Conservation (phyloP, 2,797 vertebrate genomes). For the Hemibagrus guttatus region DNA sequence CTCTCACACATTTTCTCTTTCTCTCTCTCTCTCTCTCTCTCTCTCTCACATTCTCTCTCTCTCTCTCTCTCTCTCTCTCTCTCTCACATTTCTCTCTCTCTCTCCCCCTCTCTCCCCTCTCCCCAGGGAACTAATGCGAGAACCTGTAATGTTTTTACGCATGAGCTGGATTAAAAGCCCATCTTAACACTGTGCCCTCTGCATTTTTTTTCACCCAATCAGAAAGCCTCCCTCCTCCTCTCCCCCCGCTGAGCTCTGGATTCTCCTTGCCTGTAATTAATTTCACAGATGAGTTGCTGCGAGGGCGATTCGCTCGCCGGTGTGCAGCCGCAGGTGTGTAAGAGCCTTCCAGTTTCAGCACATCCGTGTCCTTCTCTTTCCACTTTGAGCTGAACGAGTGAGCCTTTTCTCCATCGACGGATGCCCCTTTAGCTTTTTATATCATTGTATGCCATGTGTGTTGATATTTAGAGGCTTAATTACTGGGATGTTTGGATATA, state of each 20-base stretch:
- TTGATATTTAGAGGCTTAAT: background rate
- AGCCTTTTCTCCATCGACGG: background rate
- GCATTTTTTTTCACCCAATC: constrained; percentile 28
- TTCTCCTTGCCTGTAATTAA: constrained; percentile 45
- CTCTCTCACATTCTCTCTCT: too few relatives aligned
- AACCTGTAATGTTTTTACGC: constrained; percentile 50
- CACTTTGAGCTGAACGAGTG: background rate
- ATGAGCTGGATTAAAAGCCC: constrained; percentile 45
- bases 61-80: too few relatives aligned
- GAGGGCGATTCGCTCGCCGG: constrained; percentile 17
- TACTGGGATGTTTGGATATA: background rate
- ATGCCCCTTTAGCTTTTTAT: background rate
- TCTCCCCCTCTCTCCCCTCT: too few relatives aligned
- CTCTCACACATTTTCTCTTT: too few relatives aligned
- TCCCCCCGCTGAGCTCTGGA: background rate
- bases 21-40: too few relatives aligned
- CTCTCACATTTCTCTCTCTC: too few relatives aligned
- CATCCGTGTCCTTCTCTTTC: background rate
- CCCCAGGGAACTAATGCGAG: constrained; percentile 42
- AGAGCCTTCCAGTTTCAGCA: background rate
- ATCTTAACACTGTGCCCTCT: background rate
- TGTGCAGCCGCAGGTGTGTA: constrained; percentile 3
- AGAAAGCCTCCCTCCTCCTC: background rate
- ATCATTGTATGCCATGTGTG: too few relatives aligned
- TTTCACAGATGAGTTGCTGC: constrained; percentile 55